These are phyloP conservation scores for Heteropelma amictum DNA, from an alignment of 2,888 invertebrate species.

Conservation along the genomic window DNA sequence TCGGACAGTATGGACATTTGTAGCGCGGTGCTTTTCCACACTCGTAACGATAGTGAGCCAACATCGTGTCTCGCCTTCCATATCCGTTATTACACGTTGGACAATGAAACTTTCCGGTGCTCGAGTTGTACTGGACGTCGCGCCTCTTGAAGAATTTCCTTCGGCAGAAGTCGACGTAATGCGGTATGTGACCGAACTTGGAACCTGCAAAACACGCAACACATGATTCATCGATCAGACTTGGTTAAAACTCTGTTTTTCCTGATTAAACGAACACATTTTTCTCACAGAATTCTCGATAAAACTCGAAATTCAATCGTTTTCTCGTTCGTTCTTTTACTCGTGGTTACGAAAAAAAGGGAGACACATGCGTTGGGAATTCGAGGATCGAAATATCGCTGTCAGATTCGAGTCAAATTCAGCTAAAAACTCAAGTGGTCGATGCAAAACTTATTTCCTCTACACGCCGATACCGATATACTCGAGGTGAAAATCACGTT, in stretches of 20 bases:
- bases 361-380: too few species aligned
- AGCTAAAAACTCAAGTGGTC: too few species aligned
- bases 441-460: too few species aligned
- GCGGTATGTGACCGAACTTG: constrained; percentile 54
- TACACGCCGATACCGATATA: too few species aligned
- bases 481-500: too few species aligned
- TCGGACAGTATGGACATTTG: constrained; percentile 73
- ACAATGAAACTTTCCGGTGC: constrained; percentile 74
- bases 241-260: background rate
- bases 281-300: too few species aligned
- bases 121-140: constrained; percentile 65
- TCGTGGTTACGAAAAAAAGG: too few species aligned
- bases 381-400: too few species aligned
- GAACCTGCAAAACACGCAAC: constrained; percentile 69
- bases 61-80: constrained; percentile 74
- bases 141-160: constrained; percentile 64
- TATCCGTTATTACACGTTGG: constrained; percentile 76
- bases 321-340: too few species aligned
- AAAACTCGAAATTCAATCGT: too few species aligned
- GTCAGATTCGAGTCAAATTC: too few species aligned
- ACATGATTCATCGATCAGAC: constrained; percentile 60
- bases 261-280: too few species aligned
- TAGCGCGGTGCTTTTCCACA: constrained; percentile 75
- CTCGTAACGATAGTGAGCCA: constrained; percentile 76
- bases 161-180: constrained; percentile 51